phyloP scores from a whole-genome alignment of 2,888 invertebrate species.

The Ariolimax columbianus region DNA sequence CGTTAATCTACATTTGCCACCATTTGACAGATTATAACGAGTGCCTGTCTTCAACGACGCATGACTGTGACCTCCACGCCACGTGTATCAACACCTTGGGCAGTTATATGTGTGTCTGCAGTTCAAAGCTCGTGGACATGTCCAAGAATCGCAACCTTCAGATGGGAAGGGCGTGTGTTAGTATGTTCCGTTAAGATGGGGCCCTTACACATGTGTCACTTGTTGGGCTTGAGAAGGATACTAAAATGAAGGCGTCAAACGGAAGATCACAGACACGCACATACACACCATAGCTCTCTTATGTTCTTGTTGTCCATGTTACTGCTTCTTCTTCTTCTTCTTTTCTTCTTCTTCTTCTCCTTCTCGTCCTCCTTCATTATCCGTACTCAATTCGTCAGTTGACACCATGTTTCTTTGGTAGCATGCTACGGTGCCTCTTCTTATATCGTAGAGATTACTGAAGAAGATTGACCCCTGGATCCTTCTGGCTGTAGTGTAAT shows the following conservation, averaged over 20 bases:
- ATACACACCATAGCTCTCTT: not conserved
- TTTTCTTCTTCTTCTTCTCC: not conserved
- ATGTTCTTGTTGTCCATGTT: no score
- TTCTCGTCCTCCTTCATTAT: not conserved
- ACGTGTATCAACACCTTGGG: slow-evolving; percentile 55
- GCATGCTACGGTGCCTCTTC: no score
- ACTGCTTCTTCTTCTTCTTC: not conserved
- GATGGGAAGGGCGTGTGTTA: not conserved
- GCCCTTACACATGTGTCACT: no score
- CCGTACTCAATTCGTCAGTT: no score
- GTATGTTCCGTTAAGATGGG: slow-evolving; percentile 3
- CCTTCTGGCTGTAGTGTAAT: no score
- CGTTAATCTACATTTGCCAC: not conserved
- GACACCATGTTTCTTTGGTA: no score
- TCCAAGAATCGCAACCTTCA: not conserved
- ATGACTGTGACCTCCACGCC: slow-evolving; percentile 52
- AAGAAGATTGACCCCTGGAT: no score
- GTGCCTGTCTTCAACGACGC: slow-evolving; percentile 32
- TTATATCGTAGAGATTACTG: no score
- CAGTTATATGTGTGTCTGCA: slow-evolving; percentile 56
- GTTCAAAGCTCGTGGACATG: slow-evolving; percentile 45
- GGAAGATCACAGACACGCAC: no score
- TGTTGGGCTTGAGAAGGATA: no score
- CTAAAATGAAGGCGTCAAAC: no score
- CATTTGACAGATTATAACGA: slow-evolving; percentile 50